Evolutionary conservation across 1,140 invertebrate species (phyloP), one percentile per base, ranked within the genome.

Genomic region (Diorhabda carinulata): DNA sequence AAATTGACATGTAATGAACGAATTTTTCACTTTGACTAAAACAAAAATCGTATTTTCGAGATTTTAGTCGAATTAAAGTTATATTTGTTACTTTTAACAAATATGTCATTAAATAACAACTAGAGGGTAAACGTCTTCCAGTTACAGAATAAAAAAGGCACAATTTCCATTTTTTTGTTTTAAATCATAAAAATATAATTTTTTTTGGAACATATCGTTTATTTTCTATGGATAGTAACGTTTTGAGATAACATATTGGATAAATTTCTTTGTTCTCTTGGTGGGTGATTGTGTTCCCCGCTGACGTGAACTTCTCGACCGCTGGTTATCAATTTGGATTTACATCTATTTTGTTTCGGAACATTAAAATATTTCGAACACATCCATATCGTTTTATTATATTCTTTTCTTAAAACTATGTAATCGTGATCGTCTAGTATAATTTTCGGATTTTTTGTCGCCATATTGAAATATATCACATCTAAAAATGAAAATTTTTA

Each of bases 401-500:
- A 4, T 45, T 74, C 67, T 58, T 72, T 74, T 62, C 71, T 71
- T 40, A 74, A 72, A 10, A 77, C 73, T 7, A 77, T 59, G 57
- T 75, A 77, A 47, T 76, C 71, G 65, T 75, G 70, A 40, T 75
- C 71, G 9, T 77, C 73, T n/a, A 75, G 62, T 7, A 77, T 76
- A 45, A 77, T 75, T 68, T 77, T 77, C 4, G 76, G 76, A 47
- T 75, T 73, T 69, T 77, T 77, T 42, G 73, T 72, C 7, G 72
- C 76, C 59, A 75, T 67, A 25, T 77, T 74, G 63, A 77, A 77
- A 57, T 75, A 71, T 56, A 77, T 76, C 9, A 59, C 69, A 71
- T 68, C 76, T 77, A 69, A 70, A 75, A 75, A 6, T 25, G 25
- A 25, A 25, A 25, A 25, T 25, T 25, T 25, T 25, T 25, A 25